phyloP scores from a whole-genome alignment of 2,797 vertebrate genomes.

The Muscicapa comitata region DNA sequence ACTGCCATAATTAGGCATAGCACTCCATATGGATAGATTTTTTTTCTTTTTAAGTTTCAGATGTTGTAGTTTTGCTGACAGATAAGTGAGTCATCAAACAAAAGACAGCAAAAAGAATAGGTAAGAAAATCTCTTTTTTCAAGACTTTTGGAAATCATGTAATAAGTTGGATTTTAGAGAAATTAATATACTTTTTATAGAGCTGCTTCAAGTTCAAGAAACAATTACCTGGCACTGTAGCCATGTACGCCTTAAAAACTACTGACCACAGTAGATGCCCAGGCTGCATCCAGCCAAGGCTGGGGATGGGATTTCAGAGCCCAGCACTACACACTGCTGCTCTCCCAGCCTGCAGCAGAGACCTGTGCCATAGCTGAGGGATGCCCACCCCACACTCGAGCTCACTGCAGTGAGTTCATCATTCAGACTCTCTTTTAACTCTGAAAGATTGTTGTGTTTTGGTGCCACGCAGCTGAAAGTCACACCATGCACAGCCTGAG shows the following conservation, averaged over 20 bases:
- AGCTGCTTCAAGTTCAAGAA: background rate
- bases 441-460: background rate
- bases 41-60: background rate
- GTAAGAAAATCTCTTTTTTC: background rate
- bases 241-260: background rate
- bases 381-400: rapidly evolving
- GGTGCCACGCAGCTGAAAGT: background rate
- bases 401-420: rapidly evolving
- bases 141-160: background rate
- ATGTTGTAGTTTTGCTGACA: background rate
- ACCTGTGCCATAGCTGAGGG: rapidly evolving
- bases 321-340: rapidly evolving
- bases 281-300: background rate
- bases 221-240: background rate
- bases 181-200: background rate
- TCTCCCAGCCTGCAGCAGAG: background rate
- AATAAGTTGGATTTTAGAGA: background rate
- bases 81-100: slow-evolving; percentile 30
- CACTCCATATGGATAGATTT: background rate
- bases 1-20: background rate
- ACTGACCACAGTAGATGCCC: background rate
- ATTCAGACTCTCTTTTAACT: background rate
- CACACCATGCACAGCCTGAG: background rate
- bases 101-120: background rate
- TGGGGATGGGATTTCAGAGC: background rate